Conservation (phyloP, 2,888 invertebrate species). For the Pediacus dermestoides region DNA sequence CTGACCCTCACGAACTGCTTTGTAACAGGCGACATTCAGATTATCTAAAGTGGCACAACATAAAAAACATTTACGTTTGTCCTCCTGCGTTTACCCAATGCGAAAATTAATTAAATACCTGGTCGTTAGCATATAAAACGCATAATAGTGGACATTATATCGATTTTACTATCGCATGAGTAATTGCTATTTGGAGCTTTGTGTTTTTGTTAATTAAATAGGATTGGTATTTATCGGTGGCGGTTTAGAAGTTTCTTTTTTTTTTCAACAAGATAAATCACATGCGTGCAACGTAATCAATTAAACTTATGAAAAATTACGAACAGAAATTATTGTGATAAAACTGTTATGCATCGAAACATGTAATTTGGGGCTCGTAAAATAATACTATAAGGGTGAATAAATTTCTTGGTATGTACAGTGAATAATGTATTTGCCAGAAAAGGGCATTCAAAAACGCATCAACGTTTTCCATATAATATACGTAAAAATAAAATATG, state of each 20-base stretch:
- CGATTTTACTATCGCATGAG: slow-evolving; percentile 3
- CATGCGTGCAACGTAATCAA: slow-evolving; percentile 27
- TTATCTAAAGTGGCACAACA: no score
- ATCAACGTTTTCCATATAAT: no score
- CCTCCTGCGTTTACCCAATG: no score
- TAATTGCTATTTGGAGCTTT: slow-evolving; percentile 5
- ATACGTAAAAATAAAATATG: slow-evolving; percentile 1
- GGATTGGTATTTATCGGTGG: slow-evolving; percentile 2
- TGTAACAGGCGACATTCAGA: no score
- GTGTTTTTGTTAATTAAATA: slow-evolving; percentile 6
- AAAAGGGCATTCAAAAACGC: slow-evolving; percentile 1
- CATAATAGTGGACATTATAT: no score
- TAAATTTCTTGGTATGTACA: slow-evolving; percentile 24
- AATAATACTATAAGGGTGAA: slow-evolving; percentile 29
- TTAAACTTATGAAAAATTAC: slow-evolving; percentile 27
- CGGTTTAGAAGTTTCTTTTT: slow-evolving; percentile 3
- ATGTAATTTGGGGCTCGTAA: slow-evolving; percentile 31
- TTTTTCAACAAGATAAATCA: slow-evolving; percentile 15
- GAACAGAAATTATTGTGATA: slow-evolving; percentile 25
- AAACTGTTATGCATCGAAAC: slow-evolving; percentile 29
- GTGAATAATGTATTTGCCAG: slow-evolving; percentile 4
- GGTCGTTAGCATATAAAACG: no score
- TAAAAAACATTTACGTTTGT: no score
- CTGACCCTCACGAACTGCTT: no score
- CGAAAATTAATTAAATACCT: no score